A percentile compares a stretch with the other conserved stretches of the same genome.
Evolutionary conservation across 2,888 invertebrate species (phyloP).

Genomic region (Zeuzera pyrina): DNA sequence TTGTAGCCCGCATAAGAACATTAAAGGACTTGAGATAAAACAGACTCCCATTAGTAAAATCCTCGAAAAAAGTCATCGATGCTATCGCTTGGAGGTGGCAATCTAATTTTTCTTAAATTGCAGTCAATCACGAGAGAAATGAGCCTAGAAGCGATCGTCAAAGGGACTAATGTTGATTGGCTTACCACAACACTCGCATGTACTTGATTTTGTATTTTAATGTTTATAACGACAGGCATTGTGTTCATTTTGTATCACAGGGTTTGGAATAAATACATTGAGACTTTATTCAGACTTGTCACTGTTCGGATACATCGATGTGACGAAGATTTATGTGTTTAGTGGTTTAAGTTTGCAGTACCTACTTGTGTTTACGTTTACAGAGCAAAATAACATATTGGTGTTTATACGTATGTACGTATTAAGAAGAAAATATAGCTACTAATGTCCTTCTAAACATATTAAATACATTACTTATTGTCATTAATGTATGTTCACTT

Average conservation of each 20-base stretch:
- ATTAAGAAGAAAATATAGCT: no score
- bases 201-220: constrained; percentile 15
- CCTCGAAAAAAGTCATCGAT: constrained; percentile 53
- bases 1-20: constrained; percentile 66
- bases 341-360: constrained; percentile 4
- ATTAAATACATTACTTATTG: no score
- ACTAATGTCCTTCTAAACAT: no score
- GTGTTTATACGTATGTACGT: no score
- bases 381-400: no score
- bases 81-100: constrained; percentile 63
- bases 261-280: constrained; percentile 8
- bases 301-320: constrained; percentile 31
- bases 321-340: constrained; percentile 55
- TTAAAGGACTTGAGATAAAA: constrained; percentile 67
- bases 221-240: constrained; percentile 16
- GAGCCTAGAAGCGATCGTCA: constrained; percentile 54
- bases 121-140: constrained; percentile 66
- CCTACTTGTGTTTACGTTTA: background rate
- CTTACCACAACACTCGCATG: constrained; percentile 26
- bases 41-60: constrained; percentile 63
- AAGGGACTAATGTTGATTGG: constrained; percentile 66
- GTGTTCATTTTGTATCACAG: constrained; percentile 17
- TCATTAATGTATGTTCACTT: no score
- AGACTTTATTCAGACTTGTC: constrained; percentile 32
- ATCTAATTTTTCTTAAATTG: constrained; percentile 59